Evolutionary conservation across 1,140 invertebrate genomes (phyloP), one percentile per base, ranked within the genome.

Genomic region (Ganaspis sp.): DNA sequence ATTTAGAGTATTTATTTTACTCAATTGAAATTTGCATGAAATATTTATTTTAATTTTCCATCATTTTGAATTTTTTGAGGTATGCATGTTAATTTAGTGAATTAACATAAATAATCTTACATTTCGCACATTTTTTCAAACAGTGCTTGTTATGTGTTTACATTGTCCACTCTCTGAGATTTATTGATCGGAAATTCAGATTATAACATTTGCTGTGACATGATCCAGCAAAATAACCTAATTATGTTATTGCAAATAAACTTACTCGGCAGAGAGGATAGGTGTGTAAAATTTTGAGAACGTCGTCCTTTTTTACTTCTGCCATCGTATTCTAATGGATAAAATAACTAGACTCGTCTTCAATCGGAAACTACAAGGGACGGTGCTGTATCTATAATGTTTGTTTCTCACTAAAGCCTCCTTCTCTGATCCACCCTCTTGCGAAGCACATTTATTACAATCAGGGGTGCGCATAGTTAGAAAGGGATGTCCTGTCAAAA

Each of bases 271-370:
- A 91, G 9, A 91, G 80, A 5, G 90, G 90, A 77, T 91, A 91
- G 3, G 89, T 90, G 69, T 91, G 90, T 21, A 91, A 80, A 78
- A 91, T 90, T 84, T 91, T 91, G 19, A 91, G 75, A 29, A 90
- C 84, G 17, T 91, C 90, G 45, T 91, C 90, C 73, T 91, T 91
- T 74, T 88, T 90, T 15, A 90, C 85, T 85, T 91, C 89, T 1
- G 90, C 64, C 73, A 40, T 69, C 34, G 23, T 26, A 21, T 40
- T 58, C 8, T 23, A 5, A 19, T n/a, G 21, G 12, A 53, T 64
- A 49, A 69, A 58, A 42, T 71, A 38, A 45, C n/a, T 45, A n/a
- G 42, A n/a, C 12, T n/a, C 3, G 42, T 45, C n/a, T 45, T 45
- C 12, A 45, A 9, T 42, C 15, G 15, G 42, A 45, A 15, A 15